Evolutionary conservation across 2,113 vertebrate genomes (phyloP), one percentile per base, ranked within the genome.

Genomic region (Ardeotis arabs): DNA sequence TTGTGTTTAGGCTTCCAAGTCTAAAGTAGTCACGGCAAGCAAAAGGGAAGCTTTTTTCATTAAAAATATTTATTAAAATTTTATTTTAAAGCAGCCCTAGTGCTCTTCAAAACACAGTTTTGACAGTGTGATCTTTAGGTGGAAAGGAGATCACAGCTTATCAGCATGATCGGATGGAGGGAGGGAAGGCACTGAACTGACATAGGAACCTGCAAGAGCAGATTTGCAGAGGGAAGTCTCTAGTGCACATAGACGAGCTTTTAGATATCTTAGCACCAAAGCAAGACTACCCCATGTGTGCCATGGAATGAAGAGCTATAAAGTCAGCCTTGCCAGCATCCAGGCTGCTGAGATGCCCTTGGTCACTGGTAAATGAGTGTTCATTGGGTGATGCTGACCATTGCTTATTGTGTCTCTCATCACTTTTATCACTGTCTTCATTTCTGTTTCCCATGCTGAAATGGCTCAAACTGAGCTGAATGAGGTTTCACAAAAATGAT

Each of bases 241-340:
- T 31, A 72, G 29, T 4, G 9, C 11, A 14, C 1, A 0, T 19
- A n/a, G 27, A 56, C 9, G 13, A 79, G 23, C 2, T 77, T 76
- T 39, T 60, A 29, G 33, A 37, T 0, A 1, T 12, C 24, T 68
- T 4, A 19, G 31, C 35, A 69, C 55, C 13, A 8, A 76, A 90
- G 28, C 5, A 56, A 87, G 44, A 41, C 28, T 49, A 89, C 55
- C 8, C 3, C 4, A 3, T 6, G 5, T 24, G 49, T 12, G 28
- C 14, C 23, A 25, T 6, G 4, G 29, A 92, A 33, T 11, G 21
- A 70, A 80, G 33, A 70, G 25, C 29, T 31, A 35, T 52, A 14
- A 89, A 66, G 23, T 45, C 33, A 88, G 10, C 3, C 18, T 28
- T 21, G 22, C 5, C 66, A 31, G 1, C 12, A 33, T 29, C 31